Conservation (phyloP, 2,113 vertebrate genomes). For the Otus sunia region DNA sequence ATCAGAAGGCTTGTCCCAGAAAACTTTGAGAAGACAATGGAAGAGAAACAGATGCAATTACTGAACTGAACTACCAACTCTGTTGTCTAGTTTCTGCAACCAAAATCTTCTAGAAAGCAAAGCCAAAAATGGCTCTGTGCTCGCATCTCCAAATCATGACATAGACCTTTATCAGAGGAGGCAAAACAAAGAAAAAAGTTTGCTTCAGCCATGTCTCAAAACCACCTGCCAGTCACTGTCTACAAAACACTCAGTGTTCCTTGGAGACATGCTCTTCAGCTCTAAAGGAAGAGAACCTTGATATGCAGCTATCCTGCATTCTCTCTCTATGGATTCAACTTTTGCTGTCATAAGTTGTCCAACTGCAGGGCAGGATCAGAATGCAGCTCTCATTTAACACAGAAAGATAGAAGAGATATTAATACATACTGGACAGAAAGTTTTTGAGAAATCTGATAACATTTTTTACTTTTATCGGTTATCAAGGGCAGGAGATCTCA, state of each 20-base stretch:
- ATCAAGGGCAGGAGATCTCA: neutral
- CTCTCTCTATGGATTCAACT: neutral
- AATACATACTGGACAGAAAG: neutral
- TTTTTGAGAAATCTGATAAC: neutral
- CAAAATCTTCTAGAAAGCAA: neutral
- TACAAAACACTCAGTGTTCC: neutral
- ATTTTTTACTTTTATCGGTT: neutral
- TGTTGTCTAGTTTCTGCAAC: neutral
- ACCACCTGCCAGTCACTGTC: neutral
- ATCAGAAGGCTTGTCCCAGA: neutral
- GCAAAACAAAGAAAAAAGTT: neutral
- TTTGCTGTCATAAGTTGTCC: neutral
- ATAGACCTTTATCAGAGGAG: neutral
- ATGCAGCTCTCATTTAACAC: neutral
- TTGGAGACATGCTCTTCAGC: neutral
- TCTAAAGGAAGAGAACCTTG: neutral
- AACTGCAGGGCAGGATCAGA: neutral
- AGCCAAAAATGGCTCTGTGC: neutral
- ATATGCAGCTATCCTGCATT: neutral
- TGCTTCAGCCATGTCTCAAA: neutral
- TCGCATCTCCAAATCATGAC: neutral
- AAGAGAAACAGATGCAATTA: slow-evolving; percentile 7
- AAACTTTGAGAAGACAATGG: neutral
- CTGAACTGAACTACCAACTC: neutral
- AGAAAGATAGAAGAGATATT: neutral